Conservation (phyloP, 2,797 vertebrate genomes). For the Octomys mimax region DNA sequence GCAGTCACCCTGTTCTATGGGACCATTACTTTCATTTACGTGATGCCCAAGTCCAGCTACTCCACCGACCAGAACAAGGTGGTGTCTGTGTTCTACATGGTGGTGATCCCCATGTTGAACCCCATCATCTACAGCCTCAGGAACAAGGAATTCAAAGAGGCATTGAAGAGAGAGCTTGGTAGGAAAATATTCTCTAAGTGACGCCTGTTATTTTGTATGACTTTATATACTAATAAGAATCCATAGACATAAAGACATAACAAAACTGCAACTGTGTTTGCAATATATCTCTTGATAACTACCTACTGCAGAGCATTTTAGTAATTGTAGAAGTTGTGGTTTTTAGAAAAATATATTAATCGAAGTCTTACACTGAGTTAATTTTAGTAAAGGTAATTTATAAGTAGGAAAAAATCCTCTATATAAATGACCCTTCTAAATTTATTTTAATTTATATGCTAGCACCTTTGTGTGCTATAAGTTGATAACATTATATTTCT, state of each 20-base stretch:
- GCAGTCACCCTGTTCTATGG: slow-evolving; percentile 51
- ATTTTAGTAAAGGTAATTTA: neutral
- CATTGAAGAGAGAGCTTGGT: neutral
- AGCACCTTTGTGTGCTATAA: neutral
- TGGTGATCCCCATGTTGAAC: slow-evolving; percentile 58
- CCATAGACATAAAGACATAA: neutral
- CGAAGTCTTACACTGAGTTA: neutral
- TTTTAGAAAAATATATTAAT: neutral
- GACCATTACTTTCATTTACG: slow-evolving; percentile 22
- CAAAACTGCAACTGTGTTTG: neutral
- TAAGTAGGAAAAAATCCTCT: neutral
- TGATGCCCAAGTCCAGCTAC: slow-evolving; percentile 63
- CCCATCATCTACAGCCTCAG: neutral
- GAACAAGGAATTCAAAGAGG: neutral
- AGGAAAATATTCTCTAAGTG: neutral
- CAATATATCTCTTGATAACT: neutral
- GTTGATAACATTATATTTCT: neutral
- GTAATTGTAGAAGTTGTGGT: neutral
- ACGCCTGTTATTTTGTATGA: neutral
- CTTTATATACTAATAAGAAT: neutral
- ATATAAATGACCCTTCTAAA: neutral
- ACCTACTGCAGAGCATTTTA: neutral
- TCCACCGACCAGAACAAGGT: slow-evolving; percentile 60
- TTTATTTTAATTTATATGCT: neutral
- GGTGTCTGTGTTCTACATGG: slow-evolving; percentile 57